Evolutionary conservation across 2,113 vertebrate species (phyloP).

Genomic region (Spea multiplicata): DNA sequence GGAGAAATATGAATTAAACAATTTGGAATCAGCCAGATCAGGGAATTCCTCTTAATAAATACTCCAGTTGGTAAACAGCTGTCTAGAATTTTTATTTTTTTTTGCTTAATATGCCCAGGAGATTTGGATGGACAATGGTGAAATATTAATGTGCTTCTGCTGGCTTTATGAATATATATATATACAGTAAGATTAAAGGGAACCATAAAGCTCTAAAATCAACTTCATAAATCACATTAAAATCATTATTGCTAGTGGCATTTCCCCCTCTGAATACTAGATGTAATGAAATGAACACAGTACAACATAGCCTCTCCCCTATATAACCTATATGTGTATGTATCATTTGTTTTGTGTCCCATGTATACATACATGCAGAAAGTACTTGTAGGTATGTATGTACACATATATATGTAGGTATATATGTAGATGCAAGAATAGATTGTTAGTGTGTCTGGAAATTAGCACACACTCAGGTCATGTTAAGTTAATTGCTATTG

Average conservation of each 20-base stretch:
- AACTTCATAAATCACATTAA: not conserved
- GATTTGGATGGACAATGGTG: not conserved
- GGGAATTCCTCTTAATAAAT: not conserved
- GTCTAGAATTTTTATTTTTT: not conserved
- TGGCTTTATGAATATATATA: not conserved
- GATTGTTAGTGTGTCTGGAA: too few species aligned
- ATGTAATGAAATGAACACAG: too few species aligned
- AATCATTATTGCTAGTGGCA: not conserved
- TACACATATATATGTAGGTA: too few species aligned
- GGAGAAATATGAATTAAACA: not conserved
- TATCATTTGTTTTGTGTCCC: too few species aligned
- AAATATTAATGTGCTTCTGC: not conserved
- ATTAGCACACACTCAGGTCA: too few species aligned
- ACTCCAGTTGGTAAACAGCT: slow-evolving; percentile 17
- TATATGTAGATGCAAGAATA: too few species aligned
- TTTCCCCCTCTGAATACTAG: too few species aligned
- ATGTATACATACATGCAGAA: too few species aligned
- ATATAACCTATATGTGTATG: too few species aligned
- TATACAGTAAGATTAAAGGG: not conserved
- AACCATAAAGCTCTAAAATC: not conserved
- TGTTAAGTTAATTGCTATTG: too few species aligned
- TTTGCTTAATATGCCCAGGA: not conserved
- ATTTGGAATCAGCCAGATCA: slow-evolving; percentile 11
- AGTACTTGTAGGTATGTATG: too few species aligned
- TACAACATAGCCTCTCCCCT: too few species aligned